Evolutionary conservation across 1,140 invertebrate species (phyloP), one percentile per base, ranked within the genome.

Genomic region (Drosophila cardini): DNA sequence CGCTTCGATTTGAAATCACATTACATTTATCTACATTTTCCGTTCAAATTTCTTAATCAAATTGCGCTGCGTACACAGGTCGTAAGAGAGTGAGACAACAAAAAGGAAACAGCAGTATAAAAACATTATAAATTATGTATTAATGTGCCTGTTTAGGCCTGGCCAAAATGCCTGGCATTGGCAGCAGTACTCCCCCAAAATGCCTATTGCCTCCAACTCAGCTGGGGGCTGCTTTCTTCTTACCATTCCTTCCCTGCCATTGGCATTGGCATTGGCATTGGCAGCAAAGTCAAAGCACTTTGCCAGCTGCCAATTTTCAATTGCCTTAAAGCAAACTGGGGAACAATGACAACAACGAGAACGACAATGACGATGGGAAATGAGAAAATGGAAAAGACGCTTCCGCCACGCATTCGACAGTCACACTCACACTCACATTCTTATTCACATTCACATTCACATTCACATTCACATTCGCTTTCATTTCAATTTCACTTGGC

Each of bases 81-180:
- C 4, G 11, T 16, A 2, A 26, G 42, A 48, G 57, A 16, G n/a
- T 30, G 21, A 57, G 55, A 45, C 8, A 63, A 10, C 5, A 11
- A 60, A 26, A 69, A 56, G 13, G 26, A 38, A 56, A 85, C 65
- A 85, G 63, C 63, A 55, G 67, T 78, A 89, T 87, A 82, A 89
- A 89, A 89, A 89, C 84, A 89, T 89, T 90, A 89, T 89, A 89
- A 89, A 89, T 89, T 89, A 89, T 89, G 84, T 89, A 89, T 89
- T 89, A 89, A 89, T 89, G 84, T 89, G 84, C 80, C 84, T 74
- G 80, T 84, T 89, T 57, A 42, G 55, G 48, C 48, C 26, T 72
- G 84, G 70, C 84, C 76, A 50, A 45, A 45, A 68, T 53, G 70
- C 64, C 60, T 57, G 53, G 68, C 40, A 34, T 55, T 60, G 75